phyloP scores from a whole-genome alignment of 2,797 vertebrate species.

The Myripristis jacobus region DNA sequence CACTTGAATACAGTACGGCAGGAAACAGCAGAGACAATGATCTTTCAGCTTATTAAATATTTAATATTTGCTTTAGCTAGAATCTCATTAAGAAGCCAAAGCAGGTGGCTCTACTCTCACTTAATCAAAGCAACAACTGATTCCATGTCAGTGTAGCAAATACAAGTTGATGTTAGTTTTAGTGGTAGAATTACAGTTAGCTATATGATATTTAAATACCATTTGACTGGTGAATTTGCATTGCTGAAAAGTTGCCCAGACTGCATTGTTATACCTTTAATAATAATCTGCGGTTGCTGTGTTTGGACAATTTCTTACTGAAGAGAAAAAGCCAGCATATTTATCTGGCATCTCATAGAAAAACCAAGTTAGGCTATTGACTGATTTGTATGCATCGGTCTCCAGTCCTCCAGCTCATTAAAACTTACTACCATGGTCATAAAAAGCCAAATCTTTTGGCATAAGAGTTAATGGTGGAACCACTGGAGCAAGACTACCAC shows the following conservation, averaged over 20 bases:
- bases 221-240: background rate
- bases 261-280: background rate
- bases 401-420: constrained; percentile 26
- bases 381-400: constrained; percentile 22
- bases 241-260: background rate
- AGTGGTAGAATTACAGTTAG: background rate
- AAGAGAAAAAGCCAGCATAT: background rate
- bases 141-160: background rate
- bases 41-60: constrained; percentile 1
- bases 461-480: constrained; percentile 4
- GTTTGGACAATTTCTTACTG: background rate
- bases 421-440: constrained; percentile 15
- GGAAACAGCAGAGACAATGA: constrained; percentile 4
- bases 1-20: background rate
- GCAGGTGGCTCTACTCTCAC: background rate
- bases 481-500: background rate
- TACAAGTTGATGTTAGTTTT: background rate
- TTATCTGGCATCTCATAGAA: too few species aligned
- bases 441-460: constrained; percentile 7
- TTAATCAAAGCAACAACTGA: background rate
- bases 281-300: background rate
- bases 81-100: background rate
- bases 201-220: background rate
- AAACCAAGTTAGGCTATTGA: constrained; percentile 14
- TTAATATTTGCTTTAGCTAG: background rate